phyloP scores from a whole-genome alignment of 2,797 vertebrate genomes.

The Karalla daura region DNA sequence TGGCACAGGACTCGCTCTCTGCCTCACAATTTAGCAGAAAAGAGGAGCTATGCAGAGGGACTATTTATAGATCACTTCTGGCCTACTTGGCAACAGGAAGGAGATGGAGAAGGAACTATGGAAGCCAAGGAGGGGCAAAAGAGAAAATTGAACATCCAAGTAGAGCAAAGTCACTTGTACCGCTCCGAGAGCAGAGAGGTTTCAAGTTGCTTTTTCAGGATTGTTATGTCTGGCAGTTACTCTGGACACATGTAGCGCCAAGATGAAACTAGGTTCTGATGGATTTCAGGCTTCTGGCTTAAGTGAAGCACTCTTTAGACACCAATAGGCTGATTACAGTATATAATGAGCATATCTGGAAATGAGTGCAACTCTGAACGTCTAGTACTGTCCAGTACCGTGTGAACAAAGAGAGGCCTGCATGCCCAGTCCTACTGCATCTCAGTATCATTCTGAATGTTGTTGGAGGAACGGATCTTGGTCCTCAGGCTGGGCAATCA shows the following conservation, averaged over 20 bases:
- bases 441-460: slow-evolving; percentile 44
- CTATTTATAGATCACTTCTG: slow-evolving; percentile 88
- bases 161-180: slow-evolving; percentile 63
- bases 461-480: slow-evolving; percentile 32
- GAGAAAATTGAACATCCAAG: slow-evolving; percentile 73
- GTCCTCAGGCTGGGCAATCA: slow-evolving; percentile 72
- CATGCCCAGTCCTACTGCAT: slow-evolving; percentile 19
- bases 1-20: slow-evolving; percentile 79
- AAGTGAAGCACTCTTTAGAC: background rate
- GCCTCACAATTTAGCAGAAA: slow-evolving; percentile 79
- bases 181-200: slow-evolving; percentile 16
- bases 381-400: background rate
- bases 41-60: slow-evolving; percentile 58
- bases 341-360: background rate
- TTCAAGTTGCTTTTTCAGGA: slow-evolving; percentile 38
- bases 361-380: background rate
- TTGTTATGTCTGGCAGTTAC: background rate
- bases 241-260: background rate
- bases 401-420: slow-evolving; percentile 58
- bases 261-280: background rate
- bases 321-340: too few species aligned
- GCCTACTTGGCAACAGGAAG: slow-evolving; percentile 88
- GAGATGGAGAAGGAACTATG: slow-evolving; percentile 82
- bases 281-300: background rate
- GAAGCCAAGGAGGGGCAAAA: slow-evolving; percentile 79